Percentiles rank a stretch among this genome's conserved stretches.
Conservation (phyloP, 1,140 invertebrate genomes). For the Frieseomelitta varia region DNA sequence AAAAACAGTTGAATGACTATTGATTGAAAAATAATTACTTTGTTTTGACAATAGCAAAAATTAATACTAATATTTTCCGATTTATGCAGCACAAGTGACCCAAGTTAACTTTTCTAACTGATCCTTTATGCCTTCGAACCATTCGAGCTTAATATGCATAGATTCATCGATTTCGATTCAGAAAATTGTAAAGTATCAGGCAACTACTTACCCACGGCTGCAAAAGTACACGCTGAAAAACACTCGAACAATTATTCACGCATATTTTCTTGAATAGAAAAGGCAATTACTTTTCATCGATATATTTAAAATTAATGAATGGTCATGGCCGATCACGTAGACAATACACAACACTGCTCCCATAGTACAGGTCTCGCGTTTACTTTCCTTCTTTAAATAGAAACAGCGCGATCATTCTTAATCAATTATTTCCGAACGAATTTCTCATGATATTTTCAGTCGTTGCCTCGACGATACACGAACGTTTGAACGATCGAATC, state of each 20-base stretch:
- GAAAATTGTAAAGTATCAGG: neutral
- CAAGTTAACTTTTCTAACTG: neutral
- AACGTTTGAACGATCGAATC: constrained; percentile 21
- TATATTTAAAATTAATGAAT: constrained; percentile 53
- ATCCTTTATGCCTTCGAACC: neutral
- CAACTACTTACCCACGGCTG: constrained; percentile 16
- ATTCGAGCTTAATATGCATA: neutral
- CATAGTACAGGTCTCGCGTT: constrained; percentile 13
- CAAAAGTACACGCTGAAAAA: neutral
- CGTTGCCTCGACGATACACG: constrained; percentile 1
- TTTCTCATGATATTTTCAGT: neutral
- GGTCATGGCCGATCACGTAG: constrained; percentile 14
- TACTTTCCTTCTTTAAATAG: constrained; percentile 16
- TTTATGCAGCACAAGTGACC: neutral
- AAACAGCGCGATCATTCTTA: constrained; percentile 12
- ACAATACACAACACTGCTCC: constrained; percentile 48
- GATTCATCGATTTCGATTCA: neutral
- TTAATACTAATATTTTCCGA: neutral
- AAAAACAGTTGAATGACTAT: neutral
- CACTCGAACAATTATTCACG: neutral
- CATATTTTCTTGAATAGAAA: neutral
- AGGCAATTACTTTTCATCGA: constrained; percentile 29
- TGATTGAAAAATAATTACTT: neutral
- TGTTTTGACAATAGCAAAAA: neutral
- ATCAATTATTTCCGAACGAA: neutral